Evolutionary conservation across 2,888 invertebrate genomes (phyloP).

Genomic region (Exocentrus adspersus): DNA sequence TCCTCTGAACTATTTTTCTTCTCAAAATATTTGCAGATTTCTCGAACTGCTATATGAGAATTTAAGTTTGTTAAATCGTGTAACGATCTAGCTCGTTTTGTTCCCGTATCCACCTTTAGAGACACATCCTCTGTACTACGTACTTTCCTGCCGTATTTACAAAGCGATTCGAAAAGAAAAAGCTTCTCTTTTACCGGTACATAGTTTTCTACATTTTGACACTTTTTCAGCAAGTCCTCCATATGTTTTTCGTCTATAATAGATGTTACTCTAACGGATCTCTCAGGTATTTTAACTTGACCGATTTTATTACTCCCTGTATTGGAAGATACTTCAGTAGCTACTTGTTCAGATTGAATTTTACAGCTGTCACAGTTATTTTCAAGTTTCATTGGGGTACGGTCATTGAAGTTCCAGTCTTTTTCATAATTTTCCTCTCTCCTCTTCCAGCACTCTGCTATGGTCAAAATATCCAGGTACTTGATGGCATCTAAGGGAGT

Average conservation of each 20-base stretch:
- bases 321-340: not conserved
- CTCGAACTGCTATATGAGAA: constrained; percentile 67
- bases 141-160: constrained; percentile 70
- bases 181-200: constrained; percentile 78
- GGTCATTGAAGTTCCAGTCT: constrained; percentile 54
- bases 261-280: not conserved
- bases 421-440: constrained; percentile 44
- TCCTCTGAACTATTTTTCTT: constrained; percentile 58
- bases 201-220: constrained; percentile 71
- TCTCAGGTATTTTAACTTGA: constrained; percentile 8
- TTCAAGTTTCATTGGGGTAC: not conserved
- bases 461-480: constrained; percentile 75
- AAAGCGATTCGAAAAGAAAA: constrained; percentile 76
- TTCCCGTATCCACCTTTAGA: constrained; percentile 56
- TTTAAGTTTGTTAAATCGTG: constrained; percentile 70
- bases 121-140: constrained; percentile 74
- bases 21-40: constrained; percentile 78
- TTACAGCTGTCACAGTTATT: constrained; percentile 32
- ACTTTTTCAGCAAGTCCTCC: constrained; percentile 65
- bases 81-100: constrained; percentile 72
- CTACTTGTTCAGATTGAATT: constrained; percentile 17
- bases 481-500: constrained; percentile 78
- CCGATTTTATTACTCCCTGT: constrained; percentile 4
- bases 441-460: constrained; percentile 62
- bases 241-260: constrained; percentile 62